These are phyloP conservation scores for Actinia equina DNA, from an alignment of 64 coral and sea anemone species.

Conservation along the genomic window DNA sequence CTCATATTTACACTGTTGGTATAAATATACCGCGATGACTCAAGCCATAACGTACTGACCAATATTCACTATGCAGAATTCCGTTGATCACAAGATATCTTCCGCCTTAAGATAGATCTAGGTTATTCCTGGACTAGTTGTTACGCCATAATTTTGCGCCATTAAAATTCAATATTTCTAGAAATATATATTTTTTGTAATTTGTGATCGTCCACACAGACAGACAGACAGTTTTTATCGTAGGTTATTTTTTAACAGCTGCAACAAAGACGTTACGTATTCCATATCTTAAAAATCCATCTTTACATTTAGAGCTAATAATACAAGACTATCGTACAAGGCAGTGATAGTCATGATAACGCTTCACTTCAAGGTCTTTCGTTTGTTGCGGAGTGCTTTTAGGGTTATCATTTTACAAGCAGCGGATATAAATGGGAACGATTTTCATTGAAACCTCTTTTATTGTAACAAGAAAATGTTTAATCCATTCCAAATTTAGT, in stretches of 20 bases:
- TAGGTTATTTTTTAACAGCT: not conserved
- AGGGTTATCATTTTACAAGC: not conserved
- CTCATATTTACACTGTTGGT: no score
- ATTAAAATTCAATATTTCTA: not conserved
- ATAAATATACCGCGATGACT: no score
- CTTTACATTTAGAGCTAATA: slow-evolving; percentile 18
- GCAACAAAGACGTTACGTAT: not conserved
- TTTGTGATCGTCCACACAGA: not conserved
- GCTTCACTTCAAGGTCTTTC: slow-evolving; percentile 8
- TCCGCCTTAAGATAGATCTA: not conserved
- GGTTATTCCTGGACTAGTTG: not conserved
- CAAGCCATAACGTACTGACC: no score
- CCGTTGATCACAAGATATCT: no score
- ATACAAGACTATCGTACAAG: not conserved
- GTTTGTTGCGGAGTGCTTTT: not conserved
- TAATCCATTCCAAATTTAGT: not conserved
- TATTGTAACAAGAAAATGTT: not conserved
- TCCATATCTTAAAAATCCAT: not conserved
- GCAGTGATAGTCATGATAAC: not conserved
- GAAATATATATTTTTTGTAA: not conserved
- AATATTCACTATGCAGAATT: no score
- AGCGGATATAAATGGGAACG: not conserved
- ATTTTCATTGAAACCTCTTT: not conserved
- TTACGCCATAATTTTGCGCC: not conserved
- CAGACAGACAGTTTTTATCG: not conserved